These are phyloP conservation scores for Dendrocincla fuliginosa DNA, from an alignment of 2,797 vertebrate species.

Conservation along the genomic window DNA sequence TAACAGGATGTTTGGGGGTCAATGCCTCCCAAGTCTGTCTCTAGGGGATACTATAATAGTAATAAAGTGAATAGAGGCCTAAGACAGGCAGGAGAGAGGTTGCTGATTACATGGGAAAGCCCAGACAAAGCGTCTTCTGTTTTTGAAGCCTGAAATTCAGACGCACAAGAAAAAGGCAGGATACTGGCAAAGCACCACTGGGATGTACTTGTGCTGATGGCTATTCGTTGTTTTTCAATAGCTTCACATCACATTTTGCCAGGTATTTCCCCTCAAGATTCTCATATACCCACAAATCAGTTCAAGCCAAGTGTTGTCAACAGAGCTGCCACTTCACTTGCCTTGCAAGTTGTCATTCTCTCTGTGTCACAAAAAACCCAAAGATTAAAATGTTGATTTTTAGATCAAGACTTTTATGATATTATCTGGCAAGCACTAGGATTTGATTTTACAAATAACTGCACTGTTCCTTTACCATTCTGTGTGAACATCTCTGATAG, in stretches of 20 bases:
- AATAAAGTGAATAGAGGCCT: conserved; percentile 29
- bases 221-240: conserved; percentile 14
- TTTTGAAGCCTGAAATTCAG: conserved; percentile 57
- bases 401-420: not conserved
- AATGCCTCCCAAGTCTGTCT: conserved; percentile 13
- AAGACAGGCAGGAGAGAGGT: conserved; percentile 43
- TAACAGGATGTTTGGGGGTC: conserved; percentile 22
- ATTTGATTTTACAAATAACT: conserved; percentile 2
- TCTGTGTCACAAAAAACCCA: not conserved
- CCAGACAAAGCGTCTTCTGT: conserved; percentile 63
- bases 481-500: not conserved
- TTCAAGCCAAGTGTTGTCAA: not conserved
- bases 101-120: conserved; percentile 54
- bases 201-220: conserved; percentile 10
- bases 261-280: conserved; percentile 30
- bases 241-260: not conserved
- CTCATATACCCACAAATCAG: not conserved
- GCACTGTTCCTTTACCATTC: not conserved
- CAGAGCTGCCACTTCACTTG: not conserved
- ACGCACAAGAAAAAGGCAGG: conserved; percentile 20
- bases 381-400: not conserved
- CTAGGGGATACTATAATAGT: conserved; percentile 31
- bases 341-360: not conserved
- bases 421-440: not conserved
- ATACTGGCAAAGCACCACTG: conserved; percentile 42